Conservation (phyloP, 2,797 vertebrate genomes). For the Myotis pilosus region DNA sequence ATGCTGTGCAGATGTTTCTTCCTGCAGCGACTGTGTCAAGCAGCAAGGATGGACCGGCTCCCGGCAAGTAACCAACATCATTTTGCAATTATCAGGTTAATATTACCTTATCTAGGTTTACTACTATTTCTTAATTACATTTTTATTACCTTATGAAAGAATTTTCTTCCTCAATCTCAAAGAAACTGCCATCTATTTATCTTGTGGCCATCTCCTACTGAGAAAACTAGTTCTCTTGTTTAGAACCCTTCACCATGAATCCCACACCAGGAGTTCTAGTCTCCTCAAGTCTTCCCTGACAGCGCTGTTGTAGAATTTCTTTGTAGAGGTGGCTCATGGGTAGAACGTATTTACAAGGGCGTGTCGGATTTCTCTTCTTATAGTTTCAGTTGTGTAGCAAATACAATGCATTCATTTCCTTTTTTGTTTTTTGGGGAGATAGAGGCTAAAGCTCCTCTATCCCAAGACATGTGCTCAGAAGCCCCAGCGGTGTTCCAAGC, state of each 20-base stretch:
- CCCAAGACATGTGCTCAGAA: neutral
- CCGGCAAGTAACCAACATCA: neutral
- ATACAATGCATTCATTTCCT: neutral
- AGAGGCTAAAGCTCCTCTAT: neutral
- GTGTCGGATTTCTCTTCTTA: neutral
- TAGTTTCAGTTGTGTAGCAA: neutral
- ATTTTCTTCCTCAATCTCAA: neutral
- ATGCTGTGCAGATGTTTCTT: too few relatives aligned
- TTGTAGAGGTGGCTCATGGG: neutral
- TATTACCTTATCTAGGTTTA: neutral
- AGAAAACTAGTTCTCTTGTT: neutral
- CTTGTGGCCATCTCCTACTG: neutral
- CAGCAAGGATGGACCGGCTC: too few relatives aligned
- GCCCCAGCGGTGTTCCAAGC: accelerated
- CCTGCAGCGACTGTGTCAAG: too few relatives aligned
- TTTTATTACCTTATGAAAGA: neutral
- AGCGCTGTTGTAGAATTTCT: neutral
- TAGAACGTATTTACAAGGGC: neutral
- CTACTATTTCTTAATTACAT: neutral
- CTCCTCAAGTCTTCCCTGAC: neutral
- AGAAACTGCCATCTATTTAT: neutral
- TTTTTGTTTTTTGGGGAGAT: neutral
- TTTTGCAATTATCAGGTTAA: neutral
- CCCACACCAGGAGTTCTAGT: neutral
- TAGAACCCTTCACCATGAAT: neutral